Percentiles rank a stretch among this genome's conserved stretches.
These are phyloP conservation scores for Coenonympha glycerion DNA, from an alignment of 2,888 invertebrate genomes.

Conservation along the genomic window DNA sequence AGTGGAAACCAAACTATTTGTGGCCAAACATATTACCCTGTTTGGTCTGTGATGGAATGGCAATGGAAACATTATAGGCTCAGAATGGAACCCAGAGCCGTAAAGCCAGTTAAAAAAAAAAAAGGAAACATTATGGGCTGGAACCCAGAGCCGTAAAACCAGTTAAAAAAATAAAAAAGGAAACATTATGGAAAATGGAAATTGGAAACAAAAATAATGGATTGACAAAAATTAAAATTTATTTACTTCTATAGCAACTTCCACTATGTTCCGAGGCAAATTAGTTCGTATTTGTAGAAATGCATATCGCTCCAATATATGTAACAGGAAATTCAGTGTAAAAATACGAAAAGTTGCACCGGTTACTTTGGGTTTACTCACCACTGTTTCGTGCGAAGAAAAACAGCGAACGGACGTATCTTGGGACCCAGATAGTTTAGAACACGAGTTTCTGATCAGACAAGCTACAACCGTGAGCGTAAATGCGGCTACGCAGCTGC, in stretches of 20 bases:
- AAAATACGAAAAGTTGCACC: constrained; percentile 46
- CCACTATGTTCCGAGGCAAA: constrained; percentile 49
- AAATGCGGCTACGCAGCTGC: constrained; percentile 72
- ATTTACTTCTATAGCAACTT: background rate
- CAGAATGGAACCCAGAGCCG: too few species aligned
- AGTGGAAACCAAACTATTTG: too few species aligned
- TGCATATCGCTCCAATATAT: constrained; percentile 35
- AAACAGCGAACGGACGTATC: constrained; percentile 38
- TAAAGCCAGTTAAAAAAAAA: too few species aligned
- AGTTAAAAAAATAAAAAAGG: too few species aligned
- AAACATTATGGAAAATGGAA: too few species aligned
- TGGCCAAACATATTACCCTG: too few species aligned
- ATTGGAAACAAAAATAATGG: constrained; percentile 11
- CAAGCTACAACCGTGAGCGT: constrained; percentile 73
- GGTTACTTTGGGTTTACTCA: constrained; percentile 46
- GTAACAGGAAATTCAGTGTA: constrained; percentile 34
- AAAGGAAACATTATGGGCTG: too few species aligned
- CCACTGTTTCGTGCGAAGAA: constrained; percentile 48
- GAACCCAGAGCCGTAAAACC: too few species aligned
- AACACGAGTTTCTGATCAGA: constrained; percentile 71
- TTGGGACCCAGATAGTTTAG: constrained; percentile 52
- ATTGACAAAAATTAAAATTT: background rate
- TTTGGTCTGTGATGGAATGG: too few species aligned
- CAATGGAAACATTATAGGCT: too few species aligned
- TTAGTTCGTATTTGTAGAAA: constrained; percentile 43